Percentiles rank a stretch among this genome's conserved stretches.
Evolutionary conservation across 2,888 invertebrate genomes (phyloP).

Genomic region (Drosophila formosana): DNA sequence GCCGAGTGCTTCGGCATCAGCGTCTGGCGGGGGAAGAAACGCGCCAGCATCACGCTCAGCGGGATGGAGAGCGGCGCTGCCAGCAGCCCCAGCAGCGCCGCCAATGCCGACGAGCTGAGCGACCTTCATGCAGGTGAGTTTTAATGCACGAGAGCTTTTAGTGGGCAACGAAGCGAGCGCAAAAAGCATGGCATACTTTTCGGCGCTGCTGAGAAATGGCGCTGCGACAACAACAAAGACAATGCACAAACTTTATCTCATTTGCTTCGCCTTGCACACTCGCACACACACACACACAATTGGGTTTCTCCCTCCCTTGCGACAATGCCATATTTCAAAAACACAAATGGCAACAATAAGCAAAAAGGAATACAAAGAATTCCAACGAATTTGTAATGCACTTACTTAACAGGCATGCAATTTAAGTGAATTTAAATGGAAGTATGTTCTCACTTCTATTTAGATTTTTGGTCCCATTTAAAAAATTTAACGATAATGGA

Average conservation of each 20-base stretch:
- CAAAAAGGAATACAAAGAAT: neutral
- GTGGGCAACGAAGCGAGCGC: slow-evolving; percentile 4
- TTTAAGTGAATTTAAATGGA: neutral
- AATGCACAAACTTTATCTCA: slow-evolving; percentile 39
- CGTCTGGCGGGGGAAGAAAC: slow-evolving; percentile 70
- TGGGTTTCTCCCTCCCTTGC: neutral
- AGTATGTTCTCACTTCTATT: too few species aligned
- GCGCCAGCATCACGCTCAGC: slow-evolving; percentile 45
- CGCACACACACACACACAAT: neutral
- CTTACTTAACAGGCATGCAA: slow-evolving; percentile 1
- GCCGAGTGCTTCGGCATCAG: slow-evolving; percentile 81
- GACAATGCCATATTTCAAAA: slow-evolving; percentile 34
- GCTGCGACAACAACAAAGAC: slow-evolving; percentile 16
- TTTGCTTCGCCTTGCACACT: slow-evolving; percentile 17
- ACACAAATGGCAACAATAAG: slow-evolving; percentile 51
- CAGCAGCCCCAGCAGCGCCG: slow-evolving; percentile 20
- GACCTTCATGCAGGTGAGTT: slow-evolving; percentile 64
- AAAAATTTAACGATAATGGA: too few species aligned
- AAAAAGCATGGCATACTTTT: slow-evolving; percentile 64
- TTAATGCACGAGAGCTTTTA: slow-evolving; percentile 39
- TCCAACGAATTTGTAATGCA: slow-evolving; percentile 15
- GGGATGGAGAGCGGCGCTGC: slow-evolving; percentile 44
- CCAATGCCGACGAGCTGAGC: slow-evolving; percentile 26
- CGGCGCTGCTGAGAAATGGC: slow-evolving; percentile 58
- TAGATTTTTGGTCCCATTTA: too few species aligned